Conservation (phyloP, 1,140 invertebrate species). For the Parasteatoda tepidariorum region DNA sequence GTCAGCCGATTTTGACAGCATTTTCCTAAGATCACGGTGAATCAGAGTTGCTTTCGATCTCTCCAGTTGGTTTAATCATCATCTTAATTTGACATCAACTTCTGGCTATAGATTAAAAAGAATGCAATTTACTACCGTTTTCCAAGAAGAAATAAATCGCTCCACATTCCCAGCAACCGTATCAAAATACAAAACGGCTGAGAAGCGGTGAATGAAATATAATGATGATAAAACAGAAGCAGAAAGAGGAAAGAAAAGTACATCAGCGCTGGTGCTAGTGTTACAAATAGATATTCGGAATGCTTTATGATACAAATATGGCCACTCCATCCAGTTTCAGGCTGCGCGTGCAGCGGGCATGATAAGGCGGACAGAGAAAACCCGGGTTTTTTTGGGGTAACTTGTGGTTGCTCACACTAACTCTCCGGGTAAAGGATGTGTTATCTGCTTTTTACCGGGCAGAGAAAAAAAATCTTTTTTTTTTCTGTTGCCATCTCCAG, state of each 20-base stretch:
- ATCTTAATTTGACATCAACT: no score
- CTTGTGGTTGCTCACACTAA: slow-evolving; percentile 47
- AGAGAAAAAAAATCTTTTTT: slow-evolving; percentile 49
- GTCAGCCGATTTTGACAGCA: no score
- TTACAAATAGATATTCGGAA: slow-evolving; percentile 57
- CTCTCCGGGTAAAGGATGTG: slow-evolving; percentile 20
- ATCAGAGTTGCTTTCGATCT: no score
- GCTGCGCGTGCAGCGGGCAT: slow-evolving; percentile 31
- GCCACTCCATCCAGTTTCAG: slow-evolving; percentile 1
- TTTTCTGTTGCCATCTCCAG: no score
- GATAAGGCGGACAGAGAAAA: slow-evolving; percentile 31
- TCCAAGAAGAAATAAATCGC: no score
- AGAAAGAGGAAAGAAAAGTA: background rate
- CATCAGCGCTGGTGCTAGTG: slow-evolving; percentile 8
- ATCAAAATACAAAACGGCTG: background rate
- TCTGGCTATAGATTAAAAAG: no score
- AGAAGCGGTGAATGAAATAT: background rate
- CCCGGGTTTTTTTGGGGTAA: slow-evolving; percentile 11
- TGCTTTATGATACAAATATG: slow-evolving; percentile 45
- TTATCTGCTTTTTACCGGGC: slow-evolving; percentile 51
- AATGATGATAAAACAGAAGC: background rate
- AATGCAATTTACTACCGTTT: no score
- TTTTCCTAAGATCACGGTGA: no score
- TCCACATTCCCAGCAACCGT: background rate
- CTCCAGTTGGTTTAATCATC: no score